Percentiles rank a stretch among this genome's conserved stretches.
phyloP scores from a whole-genome alignment of 23 tunicate genomes.

The Oikopleura vanhoeffeni region DNA sequence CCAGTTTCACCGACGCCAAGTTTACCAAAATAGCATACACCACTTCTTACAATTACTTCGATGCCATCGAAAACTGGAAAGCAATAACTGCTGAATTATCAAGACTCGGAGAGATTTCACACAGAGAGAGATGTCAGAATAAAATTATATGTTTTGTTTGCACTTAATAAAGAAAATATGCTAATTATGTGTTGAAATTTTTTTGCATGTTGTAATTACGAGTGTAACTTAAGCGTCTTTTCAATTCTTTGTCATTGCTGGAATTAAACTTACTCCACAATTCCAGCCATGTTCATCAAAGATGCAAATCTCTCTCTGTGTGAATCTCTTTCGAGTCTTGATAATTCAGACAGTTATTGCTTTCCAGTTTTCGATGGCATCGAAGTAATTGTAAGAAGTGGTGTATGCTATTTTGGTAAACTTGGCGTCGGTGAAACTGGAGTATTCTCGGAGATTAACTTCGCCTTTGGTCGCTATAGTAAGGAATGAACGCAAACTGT shows the following conservation, averaged over 20 bases:
- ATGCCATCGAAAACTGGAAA: slow-evolving; percentile 3
- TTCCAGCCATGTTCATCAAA: too few relatives aligned
- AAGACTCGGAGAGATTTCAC: background rate
- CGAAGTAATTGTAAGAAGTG: background rate
- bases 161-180: too few relatives aligned
- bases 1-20: background rate
- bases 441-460: background rate
- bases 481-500: background rate
- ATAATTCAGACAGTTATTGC: background rate
- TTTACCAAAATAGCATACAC: background rate
- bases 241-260: too few relatives aligned
- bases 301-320: too few relatives aligned
- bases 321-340: background rate
- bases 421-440: background rate
- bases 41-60: background rate
- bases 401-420: background rate
- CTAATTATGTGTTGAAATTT: too few relatives aligned
- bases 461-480: background rate
- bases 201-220: too few relatives aligned
- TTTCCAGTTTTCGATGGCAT: slow-evolving; percentile 3
- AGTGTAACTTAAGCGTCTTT: too few relatives aligned
- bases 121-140: too few relatives aligned
- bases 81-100: background rate
- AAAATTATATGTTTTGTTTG: too few relatives aligned
- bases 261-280: too few relatives aligned